Evolutionary conservation across 2,888 invertebrate genomes (phyloP).

Genomic region (Phorcus lineatus): DNA sequence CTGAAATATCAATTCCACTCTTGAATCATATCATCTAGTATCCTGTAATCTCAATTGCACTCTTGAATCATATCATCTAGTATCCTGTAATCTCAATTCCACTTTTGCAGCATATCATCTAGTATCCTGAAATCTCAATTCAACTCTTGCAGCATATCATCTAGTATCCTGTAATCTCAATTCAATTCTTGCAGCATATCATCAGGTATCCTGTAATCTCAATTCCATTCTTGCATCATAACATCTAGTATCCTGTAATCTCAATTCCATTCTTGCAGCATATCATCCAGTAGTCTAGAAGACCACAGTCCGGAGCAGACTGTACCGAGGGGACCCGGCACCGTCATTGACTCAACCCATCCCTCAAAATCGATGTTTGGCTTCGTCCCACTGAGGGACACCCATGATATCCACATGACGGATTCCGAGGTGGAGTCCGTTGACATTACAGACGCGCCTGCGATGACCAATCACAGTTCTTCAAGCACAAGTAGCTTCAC

Average conservation of each 20-base stretch:
- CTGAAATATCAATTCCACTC: too few species aligned
- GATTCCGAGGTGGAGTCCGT: conserved; percentile 66
- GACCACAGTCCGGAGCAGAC: conserved; percentile 41
- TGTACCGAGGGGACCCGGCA: conserved; percentile 29
- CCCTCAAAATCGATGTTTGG: conserved; percentile 46
- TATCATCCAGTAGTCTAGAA: conserved; percentile 45
- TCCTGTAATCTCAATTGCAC: too few species aligned
- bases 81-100: too few species aligned
- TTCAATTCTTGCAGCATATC: too few species aligned
- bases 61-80: too few species aligned
- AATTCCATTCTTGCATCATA: background rate
- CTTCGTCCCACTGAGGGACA: conserved; percentile 60
- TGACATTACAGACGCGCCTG: conserved; percentile 57
- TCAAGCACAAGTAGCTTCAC: conserved; percentile 40
- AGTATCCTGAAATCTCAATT: too few species aligned
- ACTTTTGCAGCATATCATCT: too few species aligned
- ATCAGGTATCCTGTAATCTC: background rate
- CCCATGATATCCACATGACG: conserved; percentile 65
- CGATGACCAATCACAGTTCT: conserved; percentile 28
- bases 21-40: too few species aligned
- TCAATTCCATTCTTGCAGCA: conserved; percentile 24
- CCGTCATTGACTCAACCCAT: conserved; percentile 10
- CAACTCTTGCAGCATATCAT: too few species aligned
- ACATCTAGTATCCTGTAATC: background rate
- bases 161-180: too few species aligned